phyloP scores from a whole-genome alignment of 2,113 vertebrate species.

The Varanus salvator region DNA sequence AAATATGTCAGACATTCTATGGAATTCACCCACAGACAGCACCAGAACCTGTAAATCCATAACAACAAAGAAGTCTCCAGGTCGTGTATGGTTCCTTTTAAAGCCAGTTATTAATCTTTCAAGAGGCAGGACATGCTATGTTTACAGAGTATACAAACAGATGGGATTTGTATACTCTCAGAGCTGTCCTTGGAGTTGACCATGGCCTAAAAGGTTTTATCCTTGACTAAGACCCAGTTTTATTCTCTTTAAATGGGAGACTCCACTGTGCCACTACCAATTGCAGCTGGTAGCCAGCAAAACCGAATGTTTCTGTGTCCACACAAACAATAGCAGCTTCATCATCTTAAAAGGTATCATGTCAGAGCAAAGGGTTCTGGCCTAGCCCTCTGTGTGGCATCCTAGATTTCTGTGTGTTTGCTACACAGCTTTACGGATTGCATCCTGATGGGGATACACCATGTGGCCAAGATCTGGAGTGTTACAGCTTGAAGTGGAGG shows the following conservation, averaged over 20 bases:
- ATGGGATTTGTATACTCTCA: neutral
- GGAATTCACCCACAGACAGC: neutral
- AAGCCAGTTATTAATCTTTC: too few relatives aligned
- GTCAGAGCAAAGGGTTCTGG: neutral
- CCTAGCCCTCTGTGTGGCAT: neutral
- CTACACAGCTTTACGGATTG: too few relatives aligned
- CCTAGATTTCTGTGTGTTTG: neutral
- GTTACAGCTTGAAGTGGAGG: neutral
- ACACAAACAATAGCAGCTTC: neutral
- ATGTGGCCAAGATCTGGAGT: neutral
- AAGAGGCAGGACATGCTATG: neutral
- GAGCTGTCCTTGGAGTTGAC: slow-evolving; percentile 6
- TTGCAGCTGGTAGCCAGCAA: neutral
- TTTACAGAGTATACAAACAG: too few relatives aligned
- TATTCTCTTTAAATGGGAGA: too few relatives aligned
- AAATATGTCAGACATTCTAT: neutral
- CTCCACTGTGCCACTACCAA: neutral
- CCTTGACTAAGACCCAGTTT: neutral
- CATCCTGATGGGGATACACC: neutral
- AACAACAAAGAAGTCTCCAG: too few relatives aligned
- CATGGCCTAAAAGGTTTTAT: neutral
- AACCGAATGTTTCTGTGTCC: neutral
- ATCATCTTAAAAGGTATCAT: neutral
- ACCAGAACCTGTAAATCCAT: neutral
- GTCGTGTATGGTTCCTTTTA: too few relatives aligned